Base-by-base conservation (phyloP, 2,888 invertebrate species). In the Leptopilina drosophilae region DNA sequence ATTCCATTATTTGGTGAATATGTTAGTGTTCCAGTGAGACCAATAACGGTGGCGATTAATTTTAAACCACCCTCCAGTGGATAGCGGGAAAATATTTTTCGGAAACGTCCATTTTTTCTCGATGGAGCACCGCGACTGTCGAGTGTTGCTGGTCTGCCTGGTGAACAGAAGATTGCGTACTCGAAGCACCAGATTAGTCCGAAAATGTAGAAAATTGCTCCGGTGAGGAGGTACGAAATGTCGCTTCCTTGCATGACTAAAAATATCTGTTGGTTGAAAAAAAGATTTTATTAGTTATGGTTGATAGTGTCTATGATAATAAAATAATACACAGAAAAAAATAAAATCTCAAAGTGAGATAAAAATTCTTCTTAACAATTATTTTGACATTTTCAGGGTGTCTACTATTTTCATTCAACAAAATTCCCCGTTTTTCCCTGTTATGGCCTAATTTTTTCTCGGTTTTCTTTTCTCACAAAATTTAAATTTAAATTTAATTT, bases 181-280 rank as follows among this genome's bases (percentile, higher is more conserved):
- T 90, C 90, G 64, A 87, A 88, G 79, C 90, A 90, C 90, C 90
- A 90, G 76, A 90, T 90, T 9, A 90, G 77, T 15, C 90, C 90
- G 81, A 90, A 90, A 11, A 82, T 80, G 75, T 90, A 90, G 66
- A 90, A 90, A 80, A 90, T 89, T 26, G 84, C 86, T 26, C 90
- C 89, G 8, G 88, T 89, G 5, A 90, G 81, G 14, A 90, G 77
- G 78, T 89, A 90, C 5, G 88, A 87, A 77, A 88, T 73, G 11
- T 82, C 81, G 78, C 82, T 87, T 77, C 89, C 88, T 67, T 80
- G 64, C 73, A 73, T 46, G 46, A 40, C 7, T 46, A 9, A 40
- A 56, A n/a, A n/a, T 73, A 9, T 33, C 73, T 73, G 56, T 56
- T 14, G 20, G 26, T 4, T 20, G 20, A 20, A 56, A 73, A 73